These are phyloP conservation scores for Pontoporia blainvillei DNA, from an alignment of 2,113 vertebrate species.

Conservation along the genomic window DNA sequence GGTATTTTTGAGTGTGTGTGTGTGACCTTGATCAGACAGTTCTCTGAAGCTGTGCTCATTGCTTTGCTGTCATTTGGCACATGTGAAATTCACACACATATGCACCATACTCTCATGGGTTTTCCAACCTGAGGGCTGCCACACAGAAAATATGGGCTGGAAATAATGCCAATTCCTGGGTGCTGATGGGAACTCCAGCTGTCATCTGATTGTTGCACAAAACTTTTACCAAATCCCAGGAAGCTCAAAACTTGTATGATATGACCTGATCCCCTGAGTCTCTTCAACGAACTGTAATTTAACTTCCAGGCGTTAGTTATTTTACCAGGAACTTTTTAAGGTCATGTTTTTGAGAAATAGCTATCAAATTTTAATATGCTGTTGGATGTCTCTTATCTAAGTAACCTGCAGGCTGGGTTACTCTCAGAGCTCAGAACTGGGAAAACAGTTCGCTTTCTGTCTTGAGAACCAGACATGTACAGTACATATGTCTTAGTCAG, in stretches of 20 bases:
- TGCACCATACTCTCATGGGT: neutral
- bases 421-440: neutral
- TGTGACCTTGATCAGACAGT: neutral
- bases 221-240: neutral
- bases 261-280: neutral
- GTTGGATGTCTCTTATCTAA: neutral
- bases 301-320: neutral
- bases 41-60: neutral
- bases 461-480: neutral
- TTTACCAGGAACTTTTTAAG: conserved; percentile 5
- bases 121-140: neutral
- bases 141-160: neutral
- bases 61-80: neutral
- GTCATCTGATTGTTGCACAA: neutral
- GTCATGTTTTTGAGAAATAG: conserved; percentile 18
- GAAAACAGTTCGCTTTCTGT: neutral
- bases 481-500: neutral
- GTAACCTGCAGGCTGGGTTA: neutral
- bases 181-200: neutral
- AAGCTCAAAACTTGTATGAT: neutral
- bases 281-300: neutral
- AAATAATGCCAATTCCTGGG: neutral
- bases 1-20: neutral
- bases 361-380: neutral
- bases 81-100: neutral